Percentiles rank a stretch among this genome's conserved stretches.
Evolutionary conservation across 2,113 vertebrate species (phyloP).

Genomic region (Promerops cafer): DNA sequence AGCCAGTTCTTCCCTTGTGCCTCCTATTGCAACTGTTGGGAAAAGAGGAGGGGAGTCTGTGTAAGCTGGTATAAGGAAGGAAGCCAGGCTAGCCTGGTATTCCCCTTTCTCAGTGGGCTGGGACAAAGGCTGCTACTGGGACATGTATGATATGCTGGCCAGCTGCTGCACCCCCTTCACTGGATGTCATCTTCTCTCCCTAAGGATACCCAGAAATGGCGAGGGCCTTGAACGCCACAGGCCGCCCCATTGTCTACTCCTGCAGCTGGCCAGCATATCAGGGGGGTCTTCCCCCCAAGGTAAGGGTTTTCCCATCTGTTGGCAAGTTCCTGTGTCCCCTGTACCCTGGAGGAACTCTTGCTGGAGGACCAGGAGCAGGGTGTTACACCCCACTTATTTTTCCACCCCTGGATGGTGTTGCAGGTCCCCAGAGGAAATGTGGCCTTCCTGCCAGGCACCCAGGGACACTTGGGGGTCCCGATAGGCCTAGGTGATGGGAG

Average conservation of each 20-base stretch:
- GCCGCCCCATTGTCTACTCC: conserved; percentile 84
- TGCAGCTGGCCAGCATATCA: conserved; percentile 93
- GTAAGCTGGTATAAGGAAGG: not conserved
- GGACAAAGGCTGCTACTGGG: not conserved
- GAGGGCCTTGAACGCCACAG: conserved; percentile 83
- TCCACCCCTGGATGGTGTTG: not conserved
- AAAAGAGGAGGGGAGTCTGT: not conserved
- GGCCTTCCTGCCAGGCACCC: not conserved
- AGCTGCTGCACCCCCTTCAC: not conserved
- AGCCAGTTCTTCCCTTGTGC: not conserved
- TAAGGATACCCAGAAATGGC: conserved; percentile 89
- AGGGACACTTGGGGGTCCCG: not conserved
- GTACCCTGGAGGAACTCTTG: not conserved
- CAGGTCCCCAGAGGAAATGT: not conserved
- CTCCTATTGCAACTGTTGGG: not conserved
- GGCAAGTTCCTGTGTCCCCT: not conserved
- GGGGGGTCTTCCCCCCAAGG: conserved; percentile 86
- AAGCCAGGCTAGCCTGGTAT: not conserved
- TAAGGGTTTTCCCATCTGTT: conserved; percentile 21
- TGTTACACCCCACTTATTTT: not conserved
- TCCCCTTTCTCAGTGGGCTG: not conserved
- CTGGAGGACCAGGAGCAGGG: not conserved
- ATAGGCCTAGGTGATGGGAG: not conserved
- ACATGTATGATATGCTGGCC: too few relatives aligned
- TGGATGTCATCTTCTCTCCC: not conserved